Evolutionary conservation across 2,113 vertebrate genomes (phyloP), one percentile per base, ranked within the genome.

Genomic region (Syrmaticus mikado): DNA sequence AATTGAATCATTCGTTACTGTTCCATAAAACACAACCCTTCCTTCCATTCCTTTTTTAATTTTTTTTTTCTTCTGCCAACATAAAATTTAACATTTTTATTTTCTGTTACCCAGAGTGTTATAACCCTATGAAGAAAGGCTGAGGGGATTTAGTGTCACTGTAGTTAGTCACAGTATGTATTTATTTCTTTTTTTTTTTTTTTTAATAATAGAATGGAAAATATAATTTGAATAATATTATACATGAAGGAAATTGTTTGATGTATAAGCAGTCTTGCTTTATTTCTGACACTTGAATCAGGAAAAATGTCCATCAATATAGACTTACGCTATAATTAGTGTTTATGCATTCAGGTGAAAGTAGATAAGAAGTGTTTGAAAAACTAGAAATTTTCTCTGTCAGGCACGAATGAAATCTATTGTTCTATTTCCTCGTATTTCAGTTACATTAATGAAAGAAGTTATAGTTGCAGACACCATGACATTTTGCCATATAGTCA

Each of bases 401-500:
- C 34, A 90, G 24, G 61, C 75, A 94, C 13, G 48, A 74, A 15
- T 72, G 48, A 64, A 92, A 80, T 11, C 57, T 79, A 76, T 89
- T 97, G 92, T 94, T 96, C 80, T 50, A 11, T 61, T 94, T 94
- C 91, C 90, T 68, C 46, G 62, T 88, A 73, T 95, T 93, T 91
- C 73, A 85, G 52, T 36, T 95, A 40, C 32, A 50, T 68, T 97
- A 97, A 97, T 97, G 87, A 97, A 96, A 94, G 57, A 19, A 50
- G 60, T 87, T 97, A 97, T 94, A 96, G 81, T 85, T 95, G 90
- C 77, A 74, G 70, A 97, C 66, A 48, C 55, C 71, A 71, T 96
- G 48, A 36, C 81, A 95, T 94, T 97, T 95, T 94, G 38, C 62
- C 75, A 92, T 92, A 79, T 82, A 95, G 73, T 95, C 93, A 96